Base-by-base conservation (phyloP, 1,140 invertebrate genomes). In the Drosophila paulistorum region DNA sequence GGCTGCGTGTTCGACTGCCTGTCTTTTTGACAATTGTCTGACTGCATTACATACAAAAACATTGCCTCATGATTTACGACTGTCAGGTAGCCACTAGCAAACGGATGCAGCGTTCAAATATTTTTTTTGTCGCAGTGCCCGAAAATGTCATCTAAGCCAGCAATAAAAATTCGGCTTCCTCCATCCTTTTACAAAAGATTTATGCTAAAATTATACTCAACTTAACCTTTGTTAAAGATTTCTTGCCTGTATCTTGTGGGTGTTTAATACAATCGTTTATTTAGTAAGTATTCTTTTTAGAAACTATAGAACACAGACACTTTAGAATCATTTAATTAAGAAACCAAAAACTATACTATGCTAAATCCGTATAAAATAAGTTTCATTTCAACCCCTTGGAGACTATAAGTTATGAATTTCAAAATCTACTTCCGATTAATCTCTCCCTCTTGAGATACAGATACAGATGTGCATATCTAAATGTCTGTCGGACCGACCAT, bases 31-130 rank as follows among this genome's bases (percentile, higher is more conserved):
- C 57, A 20, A 14, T 30, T 7, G 54, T 4, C 13, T 55, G 11
- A 14, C 26, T 37, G 9, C 30, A 33, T 59, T 9, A 39, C 57
- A 59, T 59, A 33, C 33, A 59, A 59, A 59, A 59, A 59, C 57
- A 11, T 20, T 59, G 57, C 14, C 14, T 4, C 33, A 20, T 59
- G 33, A 59, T 59, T 59, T 59, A 59, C 57, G 23, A 59, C 33
- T 37, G 33, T 14, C 30, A 59, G 35, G 57, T 37, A 59, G 14
- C 45, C 17, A 51, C 3, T 48, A 1, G 17, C 17, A 20, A 59
- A 39, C 57, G 33, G 57, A 59, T 59, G 57, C 57, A 39, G 10
- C 35, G 17, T 20, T 20, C 11, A 20, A 37, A 17, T 14, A 37
- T 20, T 7, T 59, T 7, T 59, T 59, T 59, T 59, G 57, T 39